Evolutionary conservation across 2,113 vertebrate species (phyloP).

Genomic region (Eulemur rufifrons): DNA sequence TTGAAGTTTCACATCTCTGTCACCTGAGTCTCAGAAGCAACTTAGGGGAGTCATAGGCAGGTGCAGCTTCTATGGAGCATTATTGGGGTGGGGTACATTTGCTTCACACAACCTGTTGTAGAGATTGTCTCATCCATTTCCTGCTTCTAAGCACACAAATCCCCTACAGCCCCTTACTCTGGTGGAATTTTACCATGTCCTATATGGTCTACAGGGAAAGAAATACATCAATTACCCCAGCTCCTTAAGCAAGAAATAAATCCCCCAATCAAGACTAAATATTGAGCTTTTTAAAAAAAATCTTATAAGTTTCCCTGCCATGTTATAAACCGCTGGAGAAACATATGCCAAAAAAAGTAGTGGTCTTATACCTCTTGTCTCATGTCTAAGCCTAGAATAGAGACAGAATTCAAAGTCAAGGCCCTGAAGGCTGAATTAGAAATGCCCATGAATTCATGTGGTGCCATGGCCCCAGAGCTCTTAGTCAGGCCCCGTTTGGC

Average conservation of each 20-base stretch:
- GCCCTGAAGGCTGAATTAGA: not conserved
- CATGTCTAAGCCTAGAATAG: not conserved
- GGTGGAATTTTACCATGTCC: not conserved
- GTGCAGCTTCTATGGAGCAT: not conserved
- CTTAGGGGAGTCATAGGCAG: not conserved
- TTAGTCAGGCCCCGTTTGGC: not conserved
- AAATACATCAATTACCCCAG: not conserved
- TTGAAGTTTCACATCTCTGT: not conserved
- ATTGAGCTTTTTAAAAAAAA: not conserved
- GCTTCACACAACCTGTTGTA: not conserved
- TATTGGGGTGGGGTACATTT: not conserved
- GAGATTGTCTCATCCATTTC: not conserved
- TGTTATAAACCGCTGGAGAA: constrained; percentile 9
- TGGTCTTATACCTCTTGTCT: not conserved
- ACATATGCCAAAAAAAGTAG: not conserved
- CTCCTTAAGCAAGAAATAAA: constrained; percentile 5
- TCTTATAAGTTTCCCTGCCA: not conserved
- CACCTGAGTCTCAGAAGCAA: not conserved
- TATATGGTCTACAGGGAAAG: not conserved
- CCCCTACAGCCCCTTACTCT: not conserved
- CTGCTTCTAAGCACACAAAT: not conserved
- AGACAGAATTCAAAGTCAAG: constrained; percentile 6
- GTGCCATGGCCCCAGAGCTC: not conserved
- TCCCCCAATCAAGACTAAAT: not conserved
- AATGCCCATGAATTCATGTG: not conserved